Base-by-base conservation (phyloP, 2,888 invertebrate species). In the Pristionchus arcanus region DNA sequence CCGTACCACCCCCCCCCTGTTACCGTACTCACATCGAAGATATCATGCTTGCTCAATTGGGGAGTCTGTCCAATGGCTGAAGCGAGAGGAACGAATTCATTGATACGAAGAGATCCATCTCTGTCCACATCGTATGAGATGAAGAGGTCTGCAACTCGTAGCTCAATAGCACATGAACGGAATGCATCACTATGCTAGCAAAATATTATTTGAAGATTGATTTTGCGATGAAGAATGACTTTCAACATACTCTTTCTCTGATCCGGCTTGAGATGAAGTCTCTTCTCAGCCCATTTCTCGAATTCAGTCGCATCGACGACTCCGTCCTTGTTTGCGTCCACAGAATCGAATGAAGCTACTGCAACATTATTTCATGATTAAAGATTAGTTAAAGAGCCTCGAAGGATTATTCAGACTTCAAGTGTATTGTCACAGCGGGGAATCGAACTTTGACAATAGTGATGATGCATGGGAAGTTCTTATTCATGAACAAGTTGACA, bases 11-110 rank as follows among this genome's bases (percentile, higher is more conserved):
- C n/a, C 1, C 49, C 28, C n/a, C 13, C n/a, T 19, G 59, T 28
- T 42, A 49, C 49, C 19, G 31, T 85, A 85, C 89, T 49, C 55
- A 92, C 93, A 89, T 92, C 92, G 91, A 94, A 94, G 87, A 94
- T 91, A 49, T 92, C 90, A 77, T 93, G 92, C 88, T 91, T 92
- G 90, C 92, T 90, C 90, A 92, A 91, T 28, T 92, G 91, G 13
- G 94, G 93, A 37, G 92, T 91, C 83, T 92, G 90, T 90, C 91
- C 91, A 89, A 94, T 90, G 66, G 92, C 93, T 83, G 92, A 94
- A 34, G 94, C 94, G 25, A 94, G 91, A 37, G 94, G 94, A 25
- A 94, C 94, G 88, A 94, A 94, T 68, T 94, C 94, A 28, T 92
- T 87, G 71, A 94, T 92, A 90, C 91, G 91, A 34, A 94, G 90